Evolutionary conservation across 2,888 invertebrate genomes (phyloP), one percentile per base, ranked within the genome.

Genomic region (Trichogramma dendrolimi): DNA sequence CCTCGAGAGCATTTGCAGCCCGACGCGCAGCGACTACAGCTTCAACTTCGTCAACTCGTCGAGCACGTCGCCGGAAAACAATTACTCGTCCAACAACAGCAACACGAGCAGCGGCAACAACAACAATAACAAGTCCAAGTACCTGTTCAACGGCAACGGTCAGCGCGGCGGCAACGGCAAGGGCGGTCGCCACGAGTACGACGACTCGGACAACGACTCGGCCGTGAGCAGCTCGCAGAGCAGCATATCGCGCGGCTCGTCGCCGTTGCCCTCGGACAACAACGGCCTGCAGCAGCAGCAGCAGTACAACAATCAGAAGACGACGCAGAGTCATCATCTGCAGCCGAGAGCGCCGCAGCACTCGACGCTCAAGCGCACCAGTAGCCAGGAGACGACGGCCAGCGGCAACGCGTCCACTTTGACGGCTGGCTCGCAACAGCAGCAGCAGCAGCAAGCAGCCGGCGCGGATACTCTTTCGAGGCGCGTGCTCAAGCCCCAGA

Each of bases 201-300:
- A 88, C 68, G 91, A 91, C 70, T 90, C 90, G 71, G 93, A 93
- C 76, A 92, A 91, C 72, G 93, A 94, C 78, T 93, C 92, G 41
- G 92, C 92, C 4, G 90, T 93, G 76, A 92, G 92, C 54, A 90
- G 90, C 69, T 87, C 91, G 58, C 92, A 91, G 51, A 89, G 89
- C 75, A 87, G 87, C 75, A 85, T 89, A 68, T 90, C 90, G 4
- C 86, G 88, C 67, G 87, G 87, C 64, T 86, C 86, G 67, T 91
- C 92, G 40, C 92, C 88, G 1, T 85, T 86, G 60, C 85, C 82
- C n/a, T 81, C 85, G 58, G 85, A 84, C 65, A 80, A 48, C n/a
- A 4, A 55, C 49, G 1, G 27, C 27, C 27, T 2, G 27, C 27
- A 27, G 27, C 27, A 27, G 27, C 27, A 27, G 27, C 27, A 27